Conservation (phyloP, 2,797 vertebrate species). For the Brachyrhaphis roseni region DNA sequence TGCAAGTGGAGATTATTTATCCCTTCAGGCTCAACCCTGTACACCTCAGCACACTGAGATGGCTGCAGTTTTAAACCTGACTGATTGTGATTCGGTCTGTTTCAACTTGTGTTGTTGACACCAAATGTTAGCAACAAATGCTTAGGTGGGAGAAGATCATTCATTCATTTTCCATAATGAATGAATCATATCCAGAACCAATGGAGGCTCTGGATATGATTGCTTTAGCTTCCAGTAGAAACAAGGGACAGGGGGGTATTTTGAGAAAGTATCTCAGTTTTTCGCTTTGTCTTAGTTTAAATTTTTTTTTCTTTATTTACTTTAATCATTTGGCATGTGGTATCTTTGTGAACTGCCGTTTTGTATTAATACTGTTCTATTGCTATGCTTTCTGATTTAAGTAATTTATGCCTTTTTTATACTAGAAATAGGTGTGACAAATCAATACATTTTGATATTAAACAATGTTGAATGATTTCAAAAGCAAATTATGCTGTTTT, state of each 20-base stretch:
- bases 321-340: not conserved
- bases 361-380: not conserved
- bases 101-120: not conserved
- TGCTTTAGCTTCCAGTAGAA: not conserved
- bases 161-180: not conserved
- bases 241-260: not conserved
- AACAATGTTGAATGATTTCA: not conserved
- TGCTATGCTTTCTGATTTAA: not conserved
- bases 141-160: not conserved
- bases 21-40: conserved; percentile 14
- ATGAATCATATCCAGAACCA: no score
- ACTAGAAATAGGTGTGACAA: not conserved
- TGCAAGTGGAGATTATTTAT: conserved; percentile 39
- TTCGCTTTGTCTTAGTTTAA: not conserved
- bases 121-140: not conserved
- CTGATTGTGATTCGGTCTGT: not conserved
- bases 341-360: not conserved
- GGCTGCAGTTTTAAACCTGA: not conserved
- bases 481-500: not conserved
- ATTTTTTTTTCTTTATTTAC: not conserved
- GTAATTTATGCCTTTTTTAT: not conserved
- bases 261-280: not conserved
- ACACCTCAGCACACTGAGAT: not conserved
- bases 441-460: not conserved
- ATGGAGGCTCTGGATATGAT: not conserved